Evolutionary conservation across 2,113 vertebrate genomes (phyloP), one percentile per base, ranked within the genome.

Genomic region (Odocoileus virginianus): DNA sequence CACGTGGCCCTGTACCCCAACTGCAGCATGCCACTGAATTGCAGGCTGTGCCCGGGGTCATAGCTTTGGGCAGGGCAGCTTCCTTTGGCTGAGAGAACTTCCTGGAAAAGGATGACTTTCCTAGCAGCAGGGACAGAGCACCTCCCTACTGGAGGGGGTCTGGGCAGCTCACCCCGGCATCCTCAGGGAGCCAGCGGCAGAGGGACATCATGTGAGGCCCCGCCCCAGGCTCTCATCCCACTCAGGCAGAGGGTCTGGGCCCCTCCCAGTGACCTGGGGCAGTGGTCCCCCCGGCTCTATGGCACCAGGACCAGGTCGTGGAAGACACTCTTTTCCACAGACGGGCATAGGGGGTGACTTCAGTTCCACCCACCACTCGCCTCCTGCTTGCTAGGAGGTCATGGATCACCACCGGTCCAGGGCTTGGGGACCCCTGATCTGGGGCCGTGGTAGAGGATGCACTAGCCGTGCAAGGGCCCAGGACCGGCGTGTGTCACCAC

Each of bases 401-500:
- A 76, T 4, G 25, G 27, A 43, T 6, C 23, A 15, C 71, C 71
- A 25, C 67, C 4, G 40, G 23, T 76, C 71, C 40, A 27, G 2
- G 71, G 71, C 6, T 27, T 27, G 23, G 71, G 40, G 14, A 7
- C 36, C 36, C 36, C 71, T 84, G 55, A 67, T 47, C n/a, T 52
- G 15, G 40, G 55, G n/a, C 55, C n/a, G 14, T 27, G 2, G 13
- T n/a, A 55, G 36, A 64, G 58, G 55, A 15, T 12, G 6, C 7
- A 33, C 45, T 45, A 74, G 10, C 43, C 23, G 1, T 9, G 10
- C 16, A 84, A 30, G 25, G 55, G 17, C 25, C 52, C n/a, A 50
- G 67, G 87, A 16, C 60, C 4, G 0, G 11, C 0, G 1, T 28
- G 7, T 11, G 6, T 55, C 43, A 28, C 55, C 36, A 6, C 0